Evolutionary conservation across 1,140 invertebrate species (phyloP).

Genomic region (Potamilus streckersoni): DNA sequence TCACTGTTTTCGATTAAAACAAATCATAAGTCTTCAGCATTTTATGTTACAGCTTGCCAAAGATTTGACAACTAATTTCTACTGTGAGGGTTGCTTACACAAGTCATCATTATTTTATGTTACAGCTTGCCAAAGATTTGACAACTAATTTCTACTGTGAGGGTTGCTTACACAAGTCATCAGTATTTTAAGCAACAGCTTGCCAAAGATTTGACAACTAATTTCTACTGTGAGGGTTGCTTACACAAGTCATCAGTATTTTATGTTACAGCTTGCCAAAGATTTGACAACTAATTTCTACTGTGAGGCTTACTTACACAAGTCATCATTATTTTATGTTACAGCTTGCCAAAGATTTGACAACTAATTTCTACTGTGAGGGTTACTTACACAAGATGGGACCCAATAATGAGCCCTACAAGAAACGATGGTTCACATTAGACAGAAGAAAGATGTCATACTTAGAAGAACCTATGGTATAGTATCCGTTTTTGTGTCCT

Average conservation of each 20-base stretch:
- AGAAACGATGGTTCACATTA: slow-evolving; percentile 89
- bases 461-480: slow-evolving; percentile 84
- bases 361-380: slow-evolving; percentile 84
- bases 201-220: slow-evolving; percentile 79
- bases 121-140: slow-evolving; percentile 76
- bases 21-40: no score
- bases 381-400: slow-evolving; percentile 91
- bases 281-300: slow-evolving; percentile 84
- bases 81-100: slow-evolving; percentile 86
- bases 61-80: slow-evolving; percentile 83
- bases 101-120: slow-evolving; percentile 67
- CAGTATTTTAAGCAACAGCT: slow-evolving; percentile 68
- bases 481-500: slow-evolving; percentile 12
- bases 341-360: slow-evolving; percentile 77
- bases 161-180: slow-evolving; percentile 83
- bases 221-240: slow-evolving; percentile 87
- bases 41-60: slow-evolving; percentile 72
- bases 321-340: slow-evolving; percentile 18
- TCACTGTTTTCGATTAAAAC: no score
- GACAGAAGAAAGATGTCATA: slow-evolving; percentile 92
- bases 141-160: slow-evolving; percentile 85
- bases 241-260: slow-evolving; percentile 75
- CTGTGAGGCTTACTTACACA: slow-evolving; percentile 84
- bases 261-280: slow-evolving; percentile 72
- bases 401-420: slow-evolving; percentile 83